These are phyloP conservation scores for Hippocampus kuda DNA, from an alignment of 2,797 vertebrate species.

Conservation along the genomic window DNA sequence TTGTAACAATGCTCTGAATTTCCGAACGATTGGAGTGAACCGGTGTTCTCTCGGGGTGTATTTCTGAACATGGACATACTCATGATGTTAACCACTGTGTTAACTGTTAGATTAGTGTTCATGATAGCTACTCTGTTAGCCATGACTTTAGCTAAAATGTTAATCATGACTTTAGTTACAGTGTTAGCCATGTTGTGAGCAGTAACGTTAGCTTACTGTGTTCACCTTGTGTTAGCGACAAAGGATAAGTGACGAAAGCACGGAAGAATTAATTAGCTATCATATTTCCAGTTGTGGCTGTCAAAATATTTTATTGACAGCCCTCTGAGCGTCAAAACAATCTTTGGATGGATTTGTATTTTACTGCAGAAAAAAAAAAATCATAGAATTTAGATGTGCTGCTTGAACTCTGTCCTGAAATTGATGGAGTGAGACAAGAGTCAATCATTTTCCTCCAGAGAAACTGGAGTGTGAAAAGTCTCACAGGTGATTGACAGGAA, in stretches of 20 bases:
- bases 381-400: not conserved
- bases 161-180: no score
- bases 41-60: no score
- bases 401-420: not conserved
- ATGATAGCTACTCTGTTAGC: no score
- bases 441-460: constrained; percentile 4
- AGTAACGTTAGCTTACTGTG: not conserved
- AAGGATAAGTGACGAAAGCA: not conserved
- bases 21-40: no score
- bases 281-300: not conserved
- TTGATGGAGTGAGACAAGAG: constrained; percentile 3
- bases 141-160: no score
- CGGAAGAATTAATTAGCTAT: not conserved
- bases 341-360: not conserved
- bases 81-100: no score
- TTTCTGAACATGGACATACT: no score
- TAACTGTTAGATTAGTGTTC: no score
- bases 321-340: not conserved
- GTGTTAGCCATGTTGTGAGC: no score
- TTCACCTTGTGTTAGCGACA: not conserved
- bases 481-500: not conserved
- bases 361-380: not conserved
- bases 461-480: not conserved
- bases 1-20: no score
- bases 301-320: constrained; percentile 1